A percentile compares a stretch with the other conserved stretches of the same genome.
Conservation (phyloP, 2,888 invertebrate genomes). For the Rosalia funebris region DNA sequence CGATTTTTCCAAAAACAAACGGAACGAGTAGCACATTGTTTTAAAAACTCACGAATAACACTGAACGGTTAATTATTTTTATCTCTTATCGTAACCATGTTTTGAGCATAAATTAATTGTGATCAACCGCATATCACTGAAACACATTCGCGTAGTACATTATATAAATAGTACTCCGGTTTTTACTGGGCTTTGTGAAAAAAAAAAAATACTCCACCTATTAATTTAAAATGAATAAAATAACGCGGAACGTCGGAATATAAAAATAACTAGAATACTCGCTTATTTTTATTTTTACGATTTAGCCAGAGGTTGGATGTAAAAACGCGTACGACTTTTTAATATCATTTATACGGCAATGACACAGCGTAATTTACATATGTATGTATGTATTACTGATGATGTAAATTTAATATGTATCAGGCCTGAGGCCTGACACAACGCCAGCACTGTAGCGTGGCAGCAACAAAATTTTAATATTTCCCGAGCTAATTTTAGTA, state of each 20-base stretch:
- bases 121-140: constrained; percentile 18
- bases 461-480: not conserved
- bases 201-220: constrained; percentile 1
- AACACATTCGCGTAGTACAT: constrained; percentile 16
- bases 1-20: constrained; percentile 7
- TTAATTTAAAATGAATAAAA: constrained; percentile 10
- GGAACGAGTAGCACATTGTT: constrained; percentile 14
- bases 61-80: constrained; percentile 22
- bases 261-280: constrained; percentile 18
- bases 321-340: constrained; percentile 6
- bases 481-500: not conserved
- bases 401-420: constrained; percentile 17
- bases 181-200: not conserved
- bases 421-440: not conserved
- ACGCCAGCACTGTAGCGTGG: not conserved
- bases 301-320: constrained; percentile 4
- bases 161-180: constrained; percentile 2
- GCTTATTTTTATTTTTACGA: constrained; percentile 19
- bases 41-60: constrained; percentile 25
- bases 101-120: constrained; percentile 20
- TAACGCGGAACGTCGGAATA: constrained; percentile 3
- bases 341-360: constrained; percentile 7
- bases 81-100: constrained; percentile 23
- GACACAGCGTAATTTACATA: constrained; percentile 20
- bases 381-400: constrained; percentile 16